A percentile compares a stretch with the other conserved stretches of the same genome.
Conservation (phyloP, 1,140 invertebrate species). For the Eubasilissa regina region DNA sequence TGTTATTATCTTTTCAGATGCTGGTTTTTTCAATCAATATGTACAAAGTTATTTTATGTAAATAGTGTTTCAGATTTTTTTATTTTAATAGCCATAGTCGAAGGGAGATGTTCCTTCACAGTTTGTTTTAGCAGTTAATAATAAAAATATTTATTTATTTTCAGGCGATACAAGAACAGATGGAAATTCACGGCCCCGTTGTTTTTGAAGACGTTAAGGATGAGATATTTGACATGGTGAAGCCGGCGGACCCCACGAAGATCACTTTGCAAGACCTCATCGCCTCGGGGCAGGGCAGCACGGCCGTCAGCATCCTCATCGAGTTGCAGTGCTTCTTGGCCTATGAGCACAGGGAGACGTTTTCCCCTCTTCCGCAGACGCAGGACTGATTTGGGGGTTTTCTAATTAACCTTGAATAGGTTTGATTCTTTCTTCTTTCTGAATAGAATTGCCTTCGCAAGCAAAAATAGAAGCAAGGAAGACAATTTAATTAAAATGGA, state of each 20-base stretch:
- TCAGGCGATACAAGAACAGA: conserved; percentile 92
- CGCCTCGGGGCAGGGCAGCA: conserved; percentile 90
- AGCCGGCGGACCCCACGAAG: conserved; percentile 86
- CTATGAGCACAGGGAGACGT: conserved; percentile 92
- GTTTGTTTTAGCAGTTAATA: too few species aligned
- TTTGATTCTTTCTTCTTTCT: too few species aligned
- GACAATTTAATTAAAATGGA: too few species aligned
- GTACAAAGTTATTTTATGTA: too few species aligned
- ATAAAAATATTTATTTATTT: conserved; percentile 47
- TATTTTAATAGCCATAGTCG: too few species aligned
- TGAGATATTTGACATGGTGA: conserved; percentile 98
- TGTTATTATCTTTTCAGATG: too few species aligned
- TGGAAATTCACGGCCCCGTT: conserved; percentile 87
- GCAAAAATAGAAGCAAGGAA: too few species aligned
- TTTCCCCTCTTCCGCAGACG: conserved; percentile 70
- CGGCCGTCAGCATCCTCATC: conserved; percentile 93
- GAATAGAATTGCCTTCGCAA: too few species aligned
- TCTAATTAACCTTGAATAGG: too few species aligned
- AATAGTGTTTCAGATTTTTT: too few species aligned
- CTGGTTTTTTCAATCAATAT: too few species aligned
- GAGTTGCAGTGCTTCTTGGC: conserved; percentile 98
- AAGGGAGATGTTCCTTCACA: too few species aligned
- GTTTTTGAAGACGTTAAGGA: conserved; percentile 96
- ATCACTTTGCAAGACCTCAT: conserved; percentile 92
- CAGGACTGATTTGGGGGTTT: conserved; percentile 38